Evolutionary conservation across 2,888 invertebrate genomes (phyloP), one percentile per base, ranked within the genome.

Genomic region (Heliconius erato): DNA sequence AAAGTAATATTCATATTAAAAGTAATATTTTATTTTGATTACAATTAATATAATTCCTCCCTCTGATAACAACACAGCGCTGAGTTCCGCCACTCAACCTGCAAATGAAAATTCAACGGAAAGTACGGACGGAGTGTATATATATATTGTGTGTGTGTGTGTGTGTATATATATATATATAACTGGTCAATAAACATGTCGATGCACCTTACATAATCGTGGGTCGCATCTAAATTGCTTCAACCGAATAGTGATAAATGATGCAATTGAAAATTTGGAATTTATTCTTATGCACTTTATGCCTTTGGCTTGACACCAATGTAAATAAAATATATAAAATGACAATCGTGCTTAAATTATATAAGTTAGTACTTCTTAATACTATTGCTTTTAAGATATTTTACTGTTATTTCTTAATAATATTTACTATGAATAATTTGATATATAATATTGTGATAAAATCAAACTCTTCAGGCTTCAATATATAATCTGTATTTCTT

Each of bases 221-320:
- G 78, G 44, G 49, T 49, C 23, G 78, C 78, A 78, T 78, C 0
- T 67, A 78, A 78, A 78, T 78, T 67, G 40, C 28, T 78, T 16
- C 6, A 19, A 23, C 11, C 44, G 67, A 23, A 1, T 78, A 11
- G 67, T 65, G 28, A 78, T 78, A 44, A 78, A 44, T 49, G 44
- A 49, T 28, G 49, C 49, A 68, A 78, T 78, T 49, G 11, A n/a
- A 67, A 44, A 44, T 78, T 40, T 78, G 40, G 12, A 23, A 26
- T 65, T 68, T 78, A 49, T 28, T 78, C 49, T 49, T 49, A 28
- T 44, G 32, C 12, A 68, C 26, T 78, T 32, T 59, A 23, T 54
- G 32, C 11, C 28, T 74, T 28, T 76, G 28, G 28, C 7, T 67
- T 32, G 65, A 28, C 65, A 67, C 28, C 12, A 67, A 32, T 28